phyloP scores from a whole-genome alignment of 2,113 vertebrate genomes.

The Platichthys stellatus region DNA sequence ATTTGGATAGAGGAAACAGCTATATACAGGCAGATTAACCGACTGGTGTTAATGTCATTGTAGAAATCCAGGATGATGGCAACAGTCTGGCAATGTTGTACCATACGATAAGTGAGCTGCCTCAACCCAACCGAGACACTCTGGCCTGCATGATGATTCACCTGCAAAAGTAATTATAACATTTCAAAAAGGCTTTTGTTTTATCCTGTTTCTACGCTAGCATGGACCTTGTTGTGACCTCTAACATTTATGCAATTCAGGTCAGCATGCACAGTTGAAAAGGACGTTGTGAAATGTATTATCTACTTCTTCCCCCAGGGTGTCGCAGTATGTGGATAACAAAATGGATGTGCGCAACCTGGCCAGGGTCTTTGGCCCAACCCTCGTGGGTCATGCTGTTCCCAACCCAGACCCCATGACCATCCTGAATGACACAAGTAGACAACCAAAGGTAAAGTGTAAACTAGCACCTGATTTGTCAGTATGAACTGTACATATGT shows the following conservation, averaged over 20 bases:
- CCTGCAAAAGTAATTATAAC: constrained; percentile 86
- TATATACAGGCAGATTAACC: background rate
- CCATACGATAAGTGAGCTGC: constrained; percentile 88
- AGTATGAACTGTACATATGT: background rate
- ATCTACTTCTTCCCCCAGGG: constrained; percentile 73
- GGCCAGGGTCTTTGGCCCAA: constrained; percentile 92
- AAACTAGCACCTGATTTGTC: background rate
- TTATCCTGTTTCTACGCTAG: background rate
- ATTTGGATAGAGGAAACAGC: background rate
- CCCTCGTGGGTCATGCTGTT: constrained; percentile 89
- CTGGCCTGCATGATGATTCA: constrained; percentile 94
- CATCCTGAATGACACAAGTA: constrained; percentile 89
- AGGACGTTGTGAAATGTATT: background rate
- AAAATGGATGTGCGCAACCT: constrained; percentile 92
- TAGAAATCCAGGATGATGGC: constrained; percentile 91
- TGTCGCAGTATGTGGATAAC: constrained; percentile 86
- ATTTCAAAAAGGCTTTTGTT: background rate
- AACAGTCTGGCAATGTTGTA: constrained; percentile 90
- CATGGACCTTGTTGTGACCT: background rate
- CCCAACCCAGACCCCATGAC: constrained; percentile 90
- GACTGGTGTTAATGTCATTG: constrained; percentile 1
- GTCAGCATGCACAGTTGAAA: background rate
- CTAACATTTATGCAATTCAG: background rate
- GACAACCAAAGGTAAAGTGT: constrained; percentile 87
- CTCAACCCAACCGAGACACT: constrained; percentile 92